Evolutionary conservation across 2,888 invertebrate genomes (phyloP), one percentile per base, ranked within the genome.

Genomic region (Parelbella ahira): DNA sequence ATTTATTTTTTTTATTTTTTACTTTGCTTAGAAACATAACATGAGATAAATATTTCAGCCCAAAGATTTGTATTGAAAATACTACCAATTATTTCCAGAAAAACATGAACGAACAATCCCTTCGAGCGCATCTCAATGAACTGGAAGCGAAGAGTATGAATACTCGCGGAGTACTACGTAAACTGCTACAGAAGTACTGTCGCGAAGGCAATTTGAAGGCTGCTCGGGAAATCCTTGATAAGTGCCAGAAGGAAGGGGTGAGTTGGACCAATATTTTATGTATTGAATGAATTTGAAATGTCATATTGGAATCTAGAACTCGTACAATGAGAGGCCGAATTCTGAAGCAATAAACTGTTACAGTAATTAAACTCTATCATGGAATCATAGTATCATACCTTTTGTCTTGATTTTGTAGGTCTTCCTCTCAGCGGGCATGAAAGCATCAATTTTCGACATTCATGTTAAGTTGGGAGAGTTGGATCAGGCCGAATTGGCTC

Each of bases 131-230:
- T 60, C 69, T 93, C 0, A 66, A 77, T 2, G 92, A 93, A 55
- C 63, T 94, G n/a, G 89, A 90, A 60, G 77, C 89, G 18, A 92
- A 93, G 56, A 82, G 88, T 10, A 87, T 93, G 88, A 91, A 93
- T 72, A 89, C 90, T 0, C 86, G 93, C 2, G 93, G 93, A 0
- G 89, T 92, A 0, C 58, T 93, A 2, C 75, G 93, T 3, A 89
- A 88, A 43, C 60, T 93, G 3, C 68, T 93, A 1, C 90, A 91
- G 49, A 56, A 80, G 19, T 88, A 90, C 49, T 90, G 91, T 28
- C 84, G 84, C 9, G 75, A 87, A 0, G 89, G 89, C 0, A 89
- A 91, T 51, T 51, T 90, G 2, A 48, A 84, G 0, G 84, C 89
- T 1, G 91, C 91, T 0, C 63, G 87, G 9, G 84, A 91, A 49